Evolutionary conservation across 2,113 vertebrate species (phyloP), one percentile per base, ranked within the genome.

Genomic region (Oryzias melastigma): DNA sequence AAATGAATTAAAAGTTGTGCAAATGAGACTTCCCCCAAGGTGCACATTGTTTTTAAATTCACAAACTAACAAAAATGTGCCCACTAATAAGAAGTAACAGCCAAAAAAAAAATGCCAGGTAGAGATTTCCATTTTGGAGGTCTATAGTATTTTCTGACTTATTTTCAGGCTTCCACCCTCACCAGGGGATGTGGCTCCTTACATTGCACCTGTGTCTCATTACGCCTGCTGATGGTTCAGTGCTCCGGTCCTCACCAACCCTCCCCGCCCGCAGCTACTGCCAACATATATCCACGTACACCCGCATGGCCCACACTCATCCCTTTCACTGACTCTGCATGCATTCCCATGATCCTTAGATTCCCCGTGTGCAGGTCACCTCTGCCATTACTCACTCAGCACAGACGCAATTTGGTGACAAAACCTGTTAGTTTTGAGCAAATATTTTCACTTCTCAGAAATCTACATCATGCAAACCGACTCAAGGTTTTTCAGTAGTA

Each of bases 191-290:
- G 64, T 60, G 46, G 53, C 55, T 80, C 65, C 68, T 67, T 65
- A 41, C 57, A 70, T 75, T 81, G 84, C 81, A 86, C 83, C 87
- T 85, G 85, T 77, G 80, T 82, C 84, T 87, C 86, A 86, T 87
- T 82, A 85, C 74, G 1, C 2, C 67, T 62, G 35, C 84, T 81
- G 85, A 88, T 78, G 81, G 73, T 77, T 79, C 74, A 65, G 67
- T 73, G 82, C 35, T 78, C 75, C 52, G 69, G 63, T 71, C 74
- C 27, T 73, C 73, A 1, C 68, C 66, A 75, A 65, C 73, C 58
- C 58, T 77, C 18, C 46, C 67, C 63, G 67, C 80, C 82, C 83
- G 76, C 59, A 77, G 84, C 82, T 81, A 83, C 84, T 85, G 85
- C 84, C 83, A 87, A 82, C 81, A 80, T 70, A 65, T 71, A 88